These are phyloP conservation scores for Antechinus stuartii DNA, from an alignment of 2,113 vertebrate species.

Conservation along the genomic window DNA sequence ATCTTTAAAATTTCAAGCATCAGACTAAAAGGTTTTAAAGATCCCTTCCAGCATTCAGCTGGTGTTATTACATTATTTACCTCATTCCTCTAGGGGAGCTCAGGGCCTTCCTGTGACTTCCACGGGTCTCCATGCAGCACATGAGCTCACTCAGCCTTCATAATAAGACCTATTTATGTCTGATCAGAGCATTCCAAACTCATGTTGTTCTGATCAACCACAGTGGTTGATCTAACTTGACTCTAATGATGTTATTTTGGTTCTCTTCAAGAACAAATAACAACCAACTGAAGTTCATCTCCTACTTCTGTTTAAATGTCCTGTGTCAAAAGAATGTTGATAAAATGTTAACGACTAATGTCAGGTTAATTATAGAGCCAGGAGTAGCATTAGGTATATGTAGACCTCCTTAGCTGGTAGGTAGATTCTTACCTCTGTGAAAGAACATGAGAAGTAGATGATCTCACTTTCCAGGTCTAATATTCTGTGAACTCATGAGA, in stretches of 20 bases:
- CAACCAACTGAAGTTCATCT: conserved; percentile 42
- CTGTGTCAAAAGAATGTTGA: conserved; percentile 41
- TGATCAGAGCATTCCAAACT: too few relatives aligned
- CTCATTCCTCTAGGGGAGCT: too few relatives aligned
- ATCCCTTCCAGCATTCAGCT: background rate
- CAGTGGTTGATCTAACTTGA: too few relatives aligned
- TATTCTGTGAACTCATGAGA: background rate
- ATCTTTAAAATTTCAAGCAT: background rate
- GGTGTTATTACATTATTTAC: background rate
- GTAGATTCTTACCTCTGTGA: background rate
- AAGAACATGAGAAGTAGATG: background rate
- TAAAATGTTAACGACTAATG: conserved; percentile 43
- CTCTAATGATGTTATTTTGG: too few relatives aligned
- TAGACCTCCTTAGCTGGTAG: background rate
- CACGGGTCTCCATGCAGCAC: background rate
- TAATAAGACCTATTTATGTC: too few relatives aligned
- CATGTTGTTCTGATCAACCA: too few relatives aligned
- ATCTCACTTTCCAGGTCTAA: background rate
- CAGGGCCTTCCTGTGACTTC: background rate
- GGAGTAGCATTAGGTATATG: background rate
- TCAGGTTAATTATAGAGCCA: conserved; percentile 33
- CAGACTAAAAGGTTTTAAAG: background rate
- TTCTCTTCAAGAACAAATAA: background rate
- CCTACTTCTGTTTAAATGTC: conserved; percentile 54
- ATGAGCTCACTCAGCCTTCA: background rate